These are phyloP conservation scores for Lamproptera curius DNA, from an alignment of 2,888 invertebrate genomes.

Conservation along the genomic window DNA sequence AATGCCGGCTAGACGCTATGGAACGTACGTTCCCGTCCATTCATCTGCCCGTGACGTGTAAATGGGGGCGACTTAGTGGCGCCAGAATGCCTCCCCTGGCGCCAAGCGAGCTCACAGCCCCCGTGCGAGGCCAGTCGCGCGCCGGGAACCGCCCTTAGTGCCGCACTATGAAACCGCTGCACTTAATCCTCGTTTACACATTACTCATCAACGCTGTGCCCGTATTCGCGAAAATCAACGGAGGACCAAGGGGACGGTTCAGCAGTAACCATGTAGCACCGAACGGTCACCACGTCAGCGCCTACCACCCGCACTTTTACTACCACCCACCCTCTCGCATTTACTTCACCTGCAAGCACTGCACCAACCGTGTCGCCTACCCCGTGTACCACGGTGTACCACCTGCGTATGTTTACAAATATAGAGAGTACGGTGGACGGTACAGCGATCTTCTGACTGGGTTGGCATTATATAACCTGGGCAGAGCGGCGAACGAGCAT, in stretches of 20 bases:
- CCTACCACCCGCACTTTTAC: conserved; percentile 54
- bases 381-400: conserved; percentile 62
- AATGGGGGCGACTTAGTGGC: conserved; percentile 51
- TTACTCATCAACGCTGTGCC: conserved; percentile 31
- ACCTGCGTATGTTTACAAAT: conserved; percentile 62
- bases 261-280: conserved; percentile 25
- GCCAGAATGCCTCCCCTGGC: conserved; percentile 53
- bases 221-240: conserved; percentile 46
- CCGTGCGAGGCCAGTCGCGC: conserved; percentile 50
- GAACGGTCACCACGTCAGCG: conserved; percentile 43
- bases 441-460: conserved; percentile 58
- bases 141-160: conserved; percentile 51
- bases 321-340: conserved; percentile 63
- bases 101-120: conserved; percentile 47
- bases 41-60: conserved; percentile 27
- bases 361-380: conserved; percentile 46
- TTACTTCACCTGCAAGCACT: conserved; percentile 52
- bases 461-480: conserved; percentile 63
- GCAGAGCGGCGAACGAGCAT: conserved; percentile 45
- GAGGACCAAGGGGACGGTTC: conserved; percentile 45
- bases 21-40: conserved; percentile 22
- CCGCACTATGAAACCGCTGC: conserved; percentile 50
- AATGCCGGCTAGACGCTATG: background rate
- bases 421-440: conserved; percentile 51
- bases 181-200: conserved; percentile 35